phyloP scores from a whole-genome alignment of 2,888 invertebrate genomes.

The Limnephilus rhombicus region DNA sequence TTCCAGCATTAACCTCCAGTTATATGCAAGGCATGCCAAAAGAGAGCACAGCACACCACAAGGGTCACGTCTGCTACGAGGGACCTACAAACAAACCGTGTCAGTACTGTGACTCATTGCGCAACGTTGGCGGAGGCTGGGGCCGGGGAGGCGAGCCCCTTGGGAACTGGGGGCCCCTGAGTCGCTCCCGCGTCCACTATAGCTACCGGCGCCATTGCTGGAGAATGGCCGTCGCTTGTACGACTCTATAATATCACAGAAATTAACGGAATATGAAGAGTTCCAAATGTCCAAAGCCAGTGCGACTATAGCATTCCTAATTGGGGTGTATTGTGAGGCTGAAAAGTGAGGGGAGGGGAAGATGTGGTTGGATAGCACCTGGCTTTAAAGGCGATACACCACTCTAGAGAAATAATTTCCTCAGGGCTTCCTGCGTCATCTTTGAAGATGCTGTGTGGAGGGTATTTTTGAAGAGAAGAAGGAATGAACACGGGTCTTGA shows the following conservation, averaged over 20 bases:
- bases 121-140: background rate
- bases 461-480: no score
- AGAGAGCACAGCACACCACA: background rate
- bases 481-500: no score
- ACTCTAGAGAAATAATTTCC: no score
- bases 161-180: background rate
- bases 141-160: background rate
- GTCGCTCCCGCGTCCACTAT: background rate
- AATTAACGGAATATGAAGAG: no score
- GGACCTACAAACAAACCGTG: background rate
- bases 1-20: no score
- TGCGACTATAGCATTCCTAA: background rate
- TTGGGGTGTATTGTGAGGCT: no score
- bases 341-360: no score
- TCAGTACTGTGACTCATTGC: background rate
- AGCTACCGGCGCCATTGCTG: background rate
- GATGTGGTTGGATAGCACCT: no score
- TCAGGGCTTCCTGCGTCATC: no score
- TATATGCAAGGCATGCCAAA: no score
- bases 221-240: background rate
- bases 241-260: background rate
- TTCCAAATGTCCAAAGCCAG: background rate
- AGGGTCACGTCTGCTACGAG: background rate
- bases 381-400: no score
- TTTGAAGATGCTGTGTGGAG: no score